phyloP scores from a whole-genome alignment of 2,113 vertebrate genomes.

The Micromys minutus region DNA sequence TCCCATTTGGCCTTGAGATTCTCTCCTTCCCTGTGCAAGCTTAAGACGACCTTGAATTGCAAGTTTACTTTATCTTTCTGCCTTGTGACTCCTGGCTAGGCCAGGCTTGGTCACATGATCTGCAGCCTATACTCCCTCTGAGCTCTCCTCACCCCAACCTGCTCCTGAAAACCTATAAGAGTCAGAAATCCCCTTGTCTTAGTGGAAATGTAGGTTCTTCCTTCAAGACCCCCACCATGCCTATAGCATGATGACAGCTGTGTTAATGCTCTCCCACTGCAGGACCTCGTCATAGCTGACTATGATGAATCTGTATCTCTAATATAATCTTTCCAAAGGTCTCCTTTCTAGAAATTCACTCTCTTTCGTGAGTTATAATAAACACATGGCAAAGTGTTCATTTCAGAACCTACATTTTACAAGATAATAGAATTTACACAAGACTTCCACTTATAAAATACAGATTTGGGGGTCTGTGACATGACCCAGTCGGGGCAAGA shows the following conservation, averaged over 20 bases:
- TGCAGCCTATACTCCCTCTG: too few relatives aligned
- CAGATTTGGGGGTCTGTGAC: background rate
- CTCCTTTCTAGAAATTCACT: background rate
- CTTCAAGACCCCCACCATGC: background rate
- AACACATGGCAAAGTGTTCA: background rate
- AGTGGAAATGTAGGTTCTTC: background rate
- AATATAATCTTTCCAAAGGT: background rate
- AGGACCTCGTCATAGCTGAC: background rate
- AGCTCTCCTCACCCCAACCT: background rate
- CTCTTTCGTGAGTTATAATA: background rate
- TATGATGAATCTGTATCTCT: background rate
- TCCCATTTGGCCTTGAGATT: background rate
- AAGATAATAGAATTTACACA: slow-evolving; percentile 8
- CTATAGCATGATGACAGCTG: background rate
- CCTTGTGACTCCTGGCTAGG: background rate
- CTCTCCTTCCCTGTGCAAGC: background rate
- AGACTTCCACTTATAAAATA: background rate
- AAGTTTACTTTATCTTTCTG: background rate
- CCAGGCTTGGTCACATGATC: background rate
- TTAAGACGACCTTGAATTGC: background rate
- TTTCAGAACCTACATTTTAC: background rate
- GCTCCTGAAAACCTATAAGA: background rate
- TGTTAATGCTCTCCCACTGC: background rate
- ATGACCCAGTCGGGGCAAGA: background rate
- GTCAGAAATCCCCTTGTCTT: background rate